Base-by-base conservation (phyloP, 2,888 invertebrate species). In the Teleogryllus oceanicus region DNA sequence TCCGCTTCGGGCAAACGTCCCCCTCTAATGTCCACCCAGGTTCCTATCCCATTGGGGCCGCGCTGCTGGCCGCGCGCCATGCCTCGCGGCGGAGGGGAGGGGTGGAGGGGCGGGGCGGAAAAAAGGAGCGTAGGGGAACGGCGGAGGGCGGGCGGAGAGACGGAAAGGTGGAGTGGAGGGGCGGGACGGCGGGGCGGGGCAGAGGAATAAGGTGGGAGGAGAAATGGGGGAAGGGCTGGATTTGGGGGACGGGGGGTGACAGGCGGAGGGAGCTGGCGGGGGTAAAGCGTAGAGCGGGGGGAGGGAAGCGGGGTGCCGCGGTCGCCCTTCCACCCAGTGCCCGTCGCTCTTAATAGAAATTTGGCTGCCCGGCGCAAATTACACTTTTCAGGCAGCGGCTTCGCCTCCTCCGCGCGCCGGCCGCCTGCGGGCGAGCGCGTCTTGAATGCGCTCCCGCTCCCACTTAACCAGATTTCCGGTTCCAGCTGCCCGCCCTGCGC, bases 331-430 rank as follows among this genome's bases (percentile, higher is more conserved):
- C 62, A n/a, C 3, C 62, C 62, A n/a, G 62, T 1, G 62, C 62
- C 62, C 62, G 62, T 62, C n/a, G 62, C 62, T 62, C 62, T n/a
- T 62, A 62, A 62, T 62, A 62, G 62, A 62, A 62, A 62, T 62
- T 62, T 62, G 62, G 62, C 16, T 4, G 62, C 62, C 62, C 16
- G 62, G 62, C 62, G 62, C 11, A 62, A 62, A 62, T 62, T 62
- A 62, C 62, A 62, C 62, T 18, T 62, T 62, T 62, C 16, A 62
- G 62, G 62, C 16, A 62, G 62, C 62, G 8, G 62, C 62, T 13
- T 13, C 62, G 10, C 62, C 16, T n/a, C 62, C 13, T 62, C 62
- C 16, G 62, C 13, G 16, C 16, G 62, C 62, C 62, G 62, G 18
- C 62, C 62, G 18, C 62, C n/a, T n/a, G 62, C n/a, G 16, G 16